A percentile compares a stretch with the other conserved stretches of the same genome.
phyloP scores from a whole-genome alignment of 1,140 invertebrate genomes.

The Littorina saxatilis region DNA sequence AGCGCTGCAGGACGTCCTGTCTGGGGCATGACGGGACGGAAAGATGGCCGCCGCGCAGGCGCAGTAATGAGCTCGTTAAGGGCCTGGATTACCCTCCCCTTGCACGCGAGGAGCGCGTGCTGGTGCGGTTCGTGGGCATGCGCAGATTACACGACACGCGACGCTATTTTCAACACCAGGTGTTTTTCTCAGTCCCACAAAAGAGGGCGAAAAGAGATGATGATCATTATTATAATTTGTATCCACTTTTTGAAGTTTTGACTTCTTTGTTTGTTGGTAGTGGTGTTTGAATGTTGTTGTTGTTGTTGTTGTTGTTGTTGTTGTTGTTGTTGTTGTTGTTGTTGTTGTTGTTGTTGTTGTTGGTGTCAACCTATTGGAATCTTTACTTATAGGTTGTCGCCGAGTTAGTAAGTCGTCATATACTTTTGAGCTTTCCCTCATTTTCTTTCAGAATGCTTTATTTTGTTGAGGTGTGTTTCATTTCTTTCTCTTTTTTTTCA shows the following conservation, averaged over 20 bases:
- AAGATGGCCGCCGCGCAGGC: conserved; percentile 8
- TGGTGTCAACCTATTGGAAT: background rate
- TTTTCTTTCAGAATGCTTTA: background rate
- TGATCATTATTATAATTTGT: too few species aligned
- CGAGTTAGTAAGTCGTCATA: too few species aligned
- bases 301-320: background rate
- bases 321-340: background rate
- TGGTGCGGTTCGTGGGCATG: background rate
- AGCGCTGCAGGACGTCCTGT: conserved; percentile 10
- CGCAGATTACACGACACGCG: background rate
- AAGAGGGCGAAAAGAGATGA: background rate
- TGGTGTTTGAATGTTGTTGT: too few species aligned
- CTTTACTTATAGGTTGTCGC: too few species aligned
- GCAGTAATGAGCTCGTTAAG: conserved; percentile 25
- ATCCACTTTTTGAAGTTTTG: too few species aligned
- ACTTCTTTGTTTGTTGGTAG: too few species aligned
- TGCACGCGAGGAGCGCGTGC: conserved; percentile 20
- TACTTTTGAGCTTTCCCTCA: background rate
- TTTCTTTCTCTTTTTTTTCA: background rate
- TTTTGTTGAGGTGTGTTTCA: background rate
- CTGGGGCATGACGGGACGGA: conserved; percentile 12
- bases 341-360: background rate
- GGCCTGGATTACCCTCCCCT: conserved; percentile 16
- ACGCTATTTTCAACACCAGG: background rate
- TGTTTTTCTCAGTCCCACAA: background rate